Conservation (phyloP, 2,797 vertebrate genomes). For the Sebastes oblongus region DNA sequence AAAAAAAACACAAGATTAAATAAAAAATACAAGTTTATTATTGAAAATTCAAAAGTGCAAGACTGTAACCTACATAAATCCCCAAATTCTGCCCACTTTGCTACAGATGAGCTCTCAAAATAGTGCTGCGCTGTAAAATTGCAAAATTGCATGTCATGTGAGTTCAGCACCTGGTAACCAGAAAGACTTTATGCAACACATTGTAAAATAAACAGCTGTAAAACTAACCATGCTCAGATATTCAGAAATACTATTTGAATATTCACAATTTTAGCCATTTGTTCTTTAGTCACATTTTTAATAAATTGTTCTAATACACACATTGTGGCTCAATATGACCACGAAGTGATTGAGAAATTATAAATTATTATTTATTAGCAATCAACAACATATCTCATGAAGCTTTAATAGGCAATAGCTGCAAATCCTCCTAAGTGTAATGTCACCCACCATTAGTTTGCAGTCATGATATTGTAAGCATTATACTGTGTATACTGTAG, state of each 20-base stretch:
- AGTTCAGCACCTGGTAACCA: not conserved
- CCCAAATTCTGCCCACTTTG: not conserved
- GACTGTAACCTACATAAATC: not conserved
- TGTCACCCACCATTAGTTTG: not conserved
- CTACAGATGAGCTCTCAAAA: not conserved
- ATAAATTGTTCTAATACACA: not conserved
- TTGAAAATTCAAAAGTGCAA: not conserved
- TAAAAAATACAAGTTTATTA: slow-evolving; percentile 6
- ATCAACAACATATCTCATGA: not conserved
- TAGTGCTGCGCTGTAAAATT: not conserved
- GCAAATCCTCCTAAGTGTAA: not conserved
- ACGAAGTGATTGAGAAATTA: not conserved
- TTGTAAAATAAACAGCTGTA: not conserved
- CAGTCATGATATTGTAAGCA: not conserved
- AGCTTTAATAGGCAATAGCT: not conserved
- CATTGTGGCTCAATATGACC: not conserved
- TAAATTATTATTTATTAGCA: not conserved
- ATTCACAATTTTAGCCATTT: not conserved
- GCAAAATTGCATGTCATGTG: not conserved
- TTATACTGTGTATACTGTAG: not conserved
- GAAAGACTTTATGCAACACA: not conserved
- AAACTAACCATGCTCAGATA: not conserved
- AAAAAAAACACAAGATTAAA: not conserved
- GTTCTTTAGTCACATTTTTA: not conserved
- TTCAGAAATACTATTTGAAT: not conserved